These are phyloP conservation scores for Strigops habroptila DNA, from an alignment of 2,113 vertebrate genomes.

Conservation along the genomic window DNA sequence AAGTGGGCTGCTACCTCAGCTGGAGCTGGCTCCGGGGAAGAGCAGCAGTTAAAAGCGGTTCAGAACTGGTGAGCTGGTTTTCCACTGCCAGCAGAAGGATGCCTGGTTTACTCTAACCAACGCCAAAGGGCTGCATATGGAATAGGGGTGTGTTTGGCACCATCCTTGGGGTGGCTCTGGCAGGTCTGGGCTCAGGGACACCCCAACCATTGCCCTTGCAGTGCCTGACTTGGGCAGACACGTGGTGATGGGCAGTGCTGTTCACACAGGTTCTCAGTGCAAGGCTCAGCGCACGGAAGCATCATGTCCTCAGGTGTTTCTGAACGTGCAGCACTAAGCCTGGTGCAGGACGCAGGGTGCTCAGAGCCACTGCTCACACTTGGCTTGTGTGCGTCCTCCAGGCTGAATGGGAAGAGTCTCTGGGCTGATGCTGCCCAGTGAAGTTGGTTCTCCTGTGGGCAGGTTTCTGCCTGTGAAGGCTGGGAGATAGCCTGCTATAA, in stretches of 20 bases:
- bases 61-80: neutral
- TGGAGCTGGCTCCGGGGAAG: neutral
- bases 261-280: too few species aligned
- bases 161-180: too few species aligned
- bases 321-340: rapidly evolving
- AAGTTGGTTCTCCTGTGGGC: neutral
- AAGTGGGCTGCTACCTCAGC: neutral
- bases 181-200: neutral
- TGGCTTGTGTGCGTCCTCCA: neutral
- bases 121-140: neutral
- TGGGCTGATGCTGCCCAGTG: neutral
- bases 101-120: neutral
- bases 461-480: slow-evolving; percentile 35
- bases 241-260: rapidly evolving
- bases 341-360: too few species aligned
- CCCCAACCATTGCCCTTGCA: neutral
- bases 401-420: neutral
- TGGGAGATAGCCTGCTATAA: slow-evolving; percentile 45
- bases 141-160: too few species aligned
- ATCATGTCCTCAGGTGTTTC: rapidly evolving
- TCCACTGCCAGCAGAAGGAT: neutral
- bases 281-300: neutral
- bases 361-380: too few species aligned
- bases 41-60: neutral
- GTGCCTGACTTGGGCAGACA: rapidly evolving